Conservation (phyloP, 2,797 vertebrate genomes). For the Acipenser transmontanus region DNA sequence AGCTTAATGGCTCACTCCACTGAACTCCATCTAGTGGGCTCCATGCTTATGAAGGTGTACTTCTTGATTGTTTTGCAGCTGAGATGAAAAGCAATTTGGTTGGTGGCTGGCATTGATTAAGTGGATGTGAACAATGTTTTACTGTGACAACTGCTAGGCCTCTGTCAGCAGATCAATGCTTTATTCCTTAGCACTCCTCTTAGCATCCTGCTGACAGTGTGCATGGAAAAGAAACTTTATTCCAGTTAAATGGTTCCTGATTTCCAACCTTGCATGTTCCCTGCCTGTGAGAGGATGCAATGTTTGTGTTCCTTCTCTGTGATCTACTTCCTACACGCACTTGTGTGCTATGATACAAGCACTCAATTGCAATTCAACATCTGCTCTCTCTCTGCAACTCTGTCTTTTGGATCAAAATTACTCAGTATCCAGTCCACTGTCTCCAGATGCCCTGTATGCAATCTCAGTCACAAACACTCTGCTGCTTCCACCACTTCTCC, state of each 20-base stretch:
- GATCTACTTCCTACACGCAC: too few relatives aligned
- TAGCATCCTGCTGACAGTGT: slow-evolving; percentile 41
- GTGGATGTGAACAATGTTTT: slow-evolving; percentile 51
- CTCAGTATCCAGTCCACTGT: too few relatives aligned
- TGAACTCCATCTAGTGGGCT: slow-evolving; percentile 49
- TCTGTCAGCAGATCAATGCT: slow-evolving; percentile 61
- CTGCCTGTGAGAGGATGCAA: slow-evolving; percentile 4
- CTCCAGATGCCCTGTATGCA: too few relatives aligned
- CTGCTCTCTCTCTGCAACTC: too few relatives aligned
- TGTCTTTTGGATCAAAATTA: too few relatives aligned
- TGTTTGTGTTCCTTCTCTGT: not conserved
- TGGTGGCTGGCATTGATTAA: slow-evolving; percentile 61
- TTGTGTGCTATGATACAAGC: too few relatives aligned
- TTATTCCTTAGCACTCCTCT: slow-evolving; percentile 40
- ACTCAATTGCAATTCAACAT: too few relatives aligned
- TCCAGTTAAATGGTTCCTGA: slow-evolving; percentile 19
- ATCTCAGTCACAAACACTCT: too few relatives aligned
- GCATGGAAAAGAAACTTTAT: slow-evolving; percentile 35
- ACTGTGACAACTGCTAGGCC: slow-evolving; percentile 52
- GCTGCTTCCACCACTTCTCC: too few relatives aligned
- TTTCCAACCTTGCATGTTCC: slow-evolving; percentile 12
- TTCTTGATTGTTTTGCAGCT: slow-evolving; percentile 58
- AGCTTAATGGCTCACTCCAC: slow-evolving; percentile 52
- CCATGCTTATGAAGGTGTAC: slow-evolving; percentile 58
- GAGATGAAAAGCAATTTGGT: slow-evolving; percentile 44